Evolutionary conservation across 2,113 vertebrate species (phyloP).

Genomic region (Muscicapa adusta): DNA sequence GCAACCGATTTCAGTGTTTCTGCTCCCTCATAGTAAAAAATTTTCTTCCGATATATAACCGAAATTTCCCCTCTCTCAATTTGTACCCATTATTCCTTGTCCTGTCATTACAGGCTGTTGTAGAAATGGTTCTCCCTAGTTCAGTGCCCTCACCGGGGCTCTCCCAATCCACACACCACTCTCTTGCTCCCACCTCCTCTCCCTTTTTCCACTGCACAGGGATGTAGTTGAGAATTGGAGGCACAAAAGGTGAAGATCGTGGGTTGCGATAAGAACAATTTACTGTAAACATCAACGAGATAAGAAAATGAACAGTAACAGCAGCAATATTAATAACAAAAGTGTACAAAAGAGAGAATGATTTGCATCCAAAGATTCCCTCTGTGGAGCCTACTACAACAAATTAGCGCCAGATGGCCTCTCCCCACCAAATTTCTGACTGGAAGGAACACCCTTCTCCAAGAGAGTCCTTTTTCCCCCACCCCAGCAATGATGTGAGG

Average conservation of each 20-base stretch:
- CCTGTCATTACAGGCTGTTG: neutral
- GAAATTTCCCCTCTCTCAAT: neutral
- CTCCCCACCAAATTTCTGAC: neutral
- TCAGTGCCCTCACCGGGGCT: neutral
- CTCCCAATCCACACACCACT: neutral
- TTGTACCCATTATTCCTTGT: neutral
- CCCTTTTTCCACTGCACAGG: rapidly evolving
- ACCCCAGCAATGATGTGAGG: neutral
- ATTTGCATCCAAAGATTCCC: neutral
- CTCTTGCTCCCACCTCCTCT: neutral
- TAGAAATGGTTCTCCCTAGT: neutral
- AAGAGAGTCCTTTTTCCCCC: neutral
- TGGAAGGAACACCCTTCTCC: neutral
- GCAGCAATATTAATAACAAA: neutral
- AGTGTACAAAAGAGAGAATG: neutral
- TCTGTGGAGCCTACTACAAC: neutral
- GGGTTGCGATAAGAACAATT: neutral
- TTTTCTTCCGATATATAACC: neutral
- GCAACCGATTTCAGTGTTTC: neutral
- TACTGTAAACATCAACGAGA: neutral
- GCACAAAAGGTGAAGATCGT: neutral
- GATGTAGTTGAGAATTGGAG: neutral
- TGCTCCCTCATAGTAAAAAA: neutral
- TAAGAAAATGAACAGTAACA: neutral
- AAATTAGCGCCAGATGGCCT: neutral